Evolutionary conservation across 1,140 invertebrate species (phyloP).

Genomic region (Bombus terrestris): DNA sequence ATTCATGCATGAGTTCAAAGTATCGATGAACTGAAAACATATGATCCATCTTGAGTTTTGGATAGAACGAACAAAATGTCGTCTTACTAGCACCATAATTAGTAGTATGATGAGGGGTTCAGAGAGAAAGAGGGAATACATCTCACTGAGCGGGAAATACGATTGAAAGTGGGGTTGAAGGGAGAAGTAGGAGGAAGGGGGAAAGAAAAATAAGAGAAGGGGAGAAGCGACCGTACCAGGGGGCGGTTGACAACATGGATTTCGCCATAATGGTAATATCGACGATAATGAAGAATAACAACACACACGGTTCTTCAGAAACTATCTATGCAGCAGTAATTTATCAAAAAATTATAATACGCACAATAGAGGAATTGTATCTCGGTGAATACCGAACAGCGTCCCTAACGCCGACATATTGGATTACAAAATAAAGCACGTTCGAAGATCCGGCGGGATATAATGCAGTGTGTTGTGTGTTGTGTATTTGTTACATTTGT

Average conservation of each 20-base stretch:
- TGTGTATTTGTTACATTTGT: background rate
- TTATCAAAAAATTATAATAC: background rate
- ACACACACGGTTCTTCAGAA: conserved; percentile 56
- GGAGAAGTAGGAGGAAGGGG: conserved; percentile 54
- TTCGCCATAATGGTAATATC: conserved; percentile 72
- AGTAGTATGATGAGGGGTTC: conserved; percentile 59
- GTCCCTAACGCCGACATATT: conserved; percentile 65
- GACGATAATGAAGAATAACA: conserved; percentile 55
- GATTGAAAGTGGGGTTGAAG: conserved; percentile 63
- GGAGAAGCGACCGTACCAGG: conserved; percentile 67
- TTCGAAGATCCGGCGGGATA: conserved; percentile 61
- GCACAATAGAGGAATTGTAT: background rate
- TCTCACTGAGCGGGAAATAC: conserved; percentile 61
- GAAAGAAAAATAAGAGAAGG: conserved; percentile 65
- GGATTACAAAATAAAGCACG: conserved; percentile 66
- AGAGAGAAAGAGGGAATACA: conserved; percentile 40
- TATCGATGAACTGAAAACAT: conserved; percentile 63
- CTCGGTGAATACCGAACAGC: conserved; percentile 45
- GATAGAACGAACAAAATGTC: conserved; percentile 80
- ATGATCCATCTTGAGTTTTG: conserved; percentile 74
- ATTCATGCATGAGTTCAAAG: conserved; percentile 31
- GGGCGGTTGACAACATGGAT: conserved; percentile 71
- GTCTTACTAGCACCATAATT: conserved; percentile 79
- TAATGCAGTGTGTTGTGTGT: conserved; percentile 14
- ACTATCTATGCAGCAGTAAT: background rate